Evolutionary conservation across 2,113 vertebrate genomes (phyloP).

Genomic region (Trogon surrucura): DNA sequence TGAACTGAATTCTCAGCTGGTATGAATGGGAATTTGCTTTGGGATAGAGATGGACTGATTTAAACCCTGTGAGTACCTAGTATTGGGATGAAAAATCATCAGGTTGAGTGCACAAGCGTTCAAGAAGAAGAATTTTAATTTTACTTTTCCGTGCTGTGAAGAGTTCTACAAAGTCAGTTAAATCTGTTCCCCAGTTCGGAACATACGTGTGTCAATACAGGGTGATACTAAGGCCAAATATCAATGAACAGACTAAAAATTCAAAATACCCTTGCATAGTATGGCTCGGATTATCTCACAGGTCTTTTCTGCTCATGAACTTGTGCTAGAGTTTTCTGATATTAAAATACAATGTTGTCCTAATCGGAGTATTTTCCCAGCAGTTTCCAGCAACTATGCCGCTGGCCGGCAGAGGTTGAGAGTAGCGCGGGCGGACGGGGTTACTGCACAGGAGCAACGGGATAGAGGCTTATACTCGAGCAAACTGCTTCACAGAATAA

Average conservation of each 20-base stretch:
- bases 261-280: neutral
- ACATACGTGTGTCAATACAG: neutral
- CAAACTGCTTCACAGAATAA: neutral
- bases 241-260: neutral
- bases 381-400: neutral
- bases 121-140: neutral
- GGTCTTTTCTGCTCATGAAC: neutral
- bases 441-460: neutral
- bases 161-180: neutral
- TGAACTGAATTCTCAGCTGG: neutral
- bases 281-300: neutral
- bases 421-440: neutral
- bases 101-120: neutral
- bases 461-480: neutral
- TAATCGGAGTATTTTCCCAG: rapidly evolving
- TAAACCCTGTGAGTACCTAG: neutral
- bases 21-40: neutral
- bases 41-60: neutral
- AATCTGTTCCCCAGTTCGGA: neutral
- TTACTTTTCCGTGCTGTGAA: neutral
- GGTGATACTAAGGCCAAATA: neutral
- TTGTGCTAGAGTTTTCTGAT: neutral
- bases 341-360: neutral
- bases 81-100: neutral
- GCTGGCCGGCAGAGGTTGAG: neutral